Base-by-base conservation (phyloP, 2,888 invertebrate genomes). In the Stenolophus ochropezus region DNA sequence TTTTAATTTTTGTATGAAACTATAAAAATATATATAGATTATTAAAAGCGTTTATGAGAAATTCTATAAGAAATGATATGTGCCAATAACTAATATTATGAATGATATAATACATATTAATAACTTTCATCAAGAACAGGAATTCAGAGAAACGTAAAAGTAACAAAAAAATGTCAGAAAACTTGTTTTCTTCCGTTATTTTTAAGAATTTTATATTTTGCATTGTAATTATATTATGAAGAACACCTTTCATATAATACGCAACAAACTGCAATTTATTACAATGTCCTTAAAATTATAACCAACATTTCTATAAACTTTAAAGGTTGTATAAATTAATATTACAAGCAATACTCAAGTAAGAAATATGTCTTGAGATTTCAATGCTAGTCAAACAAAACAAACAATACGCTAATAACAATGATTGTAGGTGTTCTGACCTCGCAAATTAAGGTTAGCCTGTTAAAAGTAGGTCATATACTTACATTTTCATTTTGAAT, bases 401-500 rank as follows among this genome's bases (percentile, higher is more conserved):
- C 53, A 75, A 53, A 75, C 75, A 53, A 73, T 42, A 71, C 71
- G 16, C 47, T 42, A 75, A 51, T 16, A 74, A 75, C 23, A 51
- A 75, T 53, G 51, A 25, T 16, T 21, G 71, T 79, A 71, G 71
- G 79, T 8, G 69, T 71, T 14, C 16, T 33, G 49, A 58, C 58
- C 65, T 49, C 61, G 58, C 14, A 51, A 20, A n/a, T n/a, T 71
- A 47, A 80, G 73, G 42, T 58, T 58, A 77, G 8, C 76, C n/a
- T 56, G 18, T 56, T 25, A 25, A 56, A 77, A 61, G 47, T 77
- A 42, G 77, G 77, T 77, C 77, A 81, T 23, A 53, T 11, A 83
- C 85, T 86, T 86, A 90, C 91, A 86, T 94, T 92, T 88, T 95
- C 94, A 33, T 91, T 91, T 21, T 89, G 86, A 61, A 93, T 94